Conservation (phyloP, 2,797 vertebrate species). For the Paguma larvata region DNA sequence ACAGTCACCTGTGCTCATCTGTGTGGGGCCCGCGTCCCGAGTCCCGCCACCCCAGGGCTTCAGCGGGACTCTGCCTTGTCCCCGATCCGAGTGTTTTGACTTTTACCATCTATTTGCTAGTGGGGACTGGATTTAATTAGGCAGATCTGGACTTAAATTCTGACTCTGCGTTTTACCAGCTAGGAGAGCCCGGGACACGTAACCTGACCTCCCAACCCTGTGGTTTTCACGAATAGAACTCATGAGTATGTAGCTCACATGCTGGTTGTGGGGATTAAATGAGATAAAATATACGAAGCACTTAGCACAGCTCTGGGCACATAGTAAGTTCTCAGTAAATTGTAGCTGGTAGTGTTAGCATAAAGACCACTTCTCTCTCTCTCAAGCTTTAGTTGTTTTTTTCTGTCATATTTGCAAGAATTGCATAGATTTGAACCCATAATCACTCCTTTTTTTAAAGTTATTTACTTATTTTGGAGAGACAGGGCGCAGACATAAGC, state of each 20-base stretch:
- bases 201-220: not conserved
- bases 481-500: too few species aligned
- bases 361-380: not conserved
- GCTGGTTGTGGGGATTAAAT: not conserved
- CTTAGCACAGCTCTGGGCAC: not conserved
- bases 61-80: too few species aligned
- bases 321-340: not conserved
- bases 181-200: not conserved
- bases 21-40: not conserved
- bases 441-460: too few species aligned
- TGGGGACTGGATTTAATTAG: not conserved
- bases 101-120: not conserved
- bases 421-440: not conserved
- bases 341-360: too few species aligned
- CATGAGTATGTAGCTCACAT: not conserved
- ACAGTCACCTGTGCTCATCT: too few species aligned
- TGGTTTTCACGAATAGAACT: not conserved
- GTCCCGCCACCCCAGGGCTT: not conserved
- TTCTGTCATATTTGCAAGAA: not conserved
- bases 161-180: not conserved
- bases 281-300: not conserved
- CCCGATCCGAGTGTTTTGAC: not conserved
- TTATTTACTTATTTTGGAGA: too few species aligned
- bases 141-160: not conserved
- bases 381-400: not conserved